Conservation (phyloP, 1,140 invertebrate species). For the Caligus rogercresseyi region DNA sequence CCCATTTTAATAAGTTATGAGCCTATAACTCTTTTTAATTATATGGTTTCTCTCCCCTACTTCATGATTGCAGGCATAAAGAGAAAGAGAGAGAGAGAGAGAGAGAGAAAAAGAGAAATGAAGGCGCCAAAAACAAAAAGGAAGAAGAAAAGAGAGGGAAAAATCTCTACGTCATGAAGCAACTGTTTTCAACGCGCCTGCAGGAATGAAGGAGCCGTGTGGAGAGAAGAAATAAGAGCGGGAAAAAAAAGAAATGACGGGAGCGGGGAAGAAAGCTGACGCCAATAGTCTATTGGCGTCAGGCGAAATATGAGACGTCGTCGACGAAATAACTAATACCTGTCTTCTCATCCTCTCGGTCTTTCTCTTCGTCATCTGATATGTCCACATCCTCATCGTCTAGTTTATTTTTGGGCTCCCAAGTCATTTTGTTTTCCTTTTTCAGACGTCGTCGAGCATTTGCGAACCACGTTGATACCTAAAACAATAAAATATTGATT, state of each 20-base stretch:
- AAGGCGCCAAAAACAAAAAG: neutral
- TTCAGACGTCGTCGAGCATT: slow-evolving; percentile 43
- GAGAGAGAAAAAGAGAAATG: neutral
- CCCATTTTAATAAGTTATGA: neutral
- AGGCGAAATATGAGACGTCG: neutral
- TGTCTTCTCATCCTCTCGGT: slow-evolving; percentile 10
- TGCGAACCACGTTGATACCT: slow-evolving; percentile 50
- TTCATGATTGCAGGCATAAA: neutral
- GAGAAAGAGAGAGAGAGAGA: neutral
- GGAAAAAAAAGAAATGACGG: neutral
- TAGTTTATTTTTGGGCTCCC: slow-evolving; percentile 38
- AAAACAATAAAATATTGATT: slow-evolving; percentile 2
- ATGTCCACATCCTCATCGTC: slow-evolving; percentile 35
- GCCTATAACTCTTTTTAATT: neutral
- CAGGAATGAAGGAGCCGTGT: neutral
- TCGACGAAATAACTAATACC: neutral
- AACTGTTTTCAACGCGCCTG: no score
- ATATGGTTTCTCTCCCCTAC: no score
- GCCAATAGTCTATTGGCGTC: neutral
- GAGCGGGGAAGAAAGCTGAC: neutral
- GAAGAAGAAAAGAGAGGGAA: neutral
- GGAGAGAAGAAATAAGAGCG: neutral
- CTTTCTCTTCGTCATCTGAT: slow-evolving; percentile 27
- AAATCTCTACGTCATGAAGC: no score
- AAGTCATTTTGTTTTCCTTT: slow-evolving; percentile 52